Evolutionary conservation across 2,113 vertebrate genomes (phyloP).

Genomic region (Grantiella picta): DNA sequence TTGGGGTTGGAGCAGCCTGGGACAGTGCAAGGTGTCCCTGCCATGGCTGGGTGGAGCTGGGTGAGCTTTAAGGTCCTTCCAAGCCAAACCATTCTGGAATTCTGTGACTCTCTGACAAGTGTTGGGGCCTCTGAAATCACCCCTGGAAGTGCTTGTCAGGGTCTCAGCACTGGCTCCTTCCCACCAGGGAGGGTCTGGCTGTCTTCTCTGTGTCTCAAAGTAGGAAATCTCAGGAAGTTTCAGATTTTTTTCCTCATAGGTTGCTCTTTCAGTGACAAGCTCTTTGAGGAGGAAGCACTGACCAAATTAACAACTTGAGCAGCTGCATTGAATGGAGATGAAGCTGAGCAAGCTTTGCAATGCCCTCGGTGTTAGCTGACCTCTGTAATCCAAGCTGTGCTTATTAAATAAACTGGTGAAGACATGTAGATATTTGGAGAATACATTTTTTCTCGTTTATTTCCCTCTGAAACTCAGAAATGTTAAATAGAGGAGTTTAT

Average conservation of each 20-base stretch:
- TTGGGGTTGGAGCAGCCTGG: neutral
- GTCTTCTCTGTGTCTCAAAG: neutral
- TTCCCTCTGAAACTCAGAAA: neutral
- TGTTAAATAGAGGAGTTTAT: neutral
- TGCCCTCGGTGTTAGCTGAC: neutral
- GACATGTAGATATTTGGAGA: neutral
- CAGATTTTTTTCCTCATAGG: neutral
- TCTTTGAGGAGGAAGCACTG: neutral
- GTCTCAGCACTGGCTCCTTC: neutral
- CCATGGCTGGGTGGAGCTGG: accelerated
- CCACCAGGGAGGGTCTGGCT: neutral
- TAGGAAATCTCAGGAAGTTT: neutral
- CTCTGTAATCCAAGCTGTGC: neutral
- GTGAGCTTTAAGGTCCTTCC: neutral
- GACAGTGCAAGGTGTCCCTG: neutral
- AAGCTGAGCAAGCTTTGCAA: neutral
- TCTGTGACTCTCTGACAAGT: neutral
- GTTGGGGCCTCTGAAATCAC: neutral
- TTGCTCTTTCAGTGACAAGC: neutral
- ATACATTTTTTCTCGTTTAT: neutral
- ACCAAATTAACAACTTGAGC: neutral
- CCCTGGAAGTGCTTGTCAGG: neutral
- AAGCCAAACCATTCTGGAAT: neutral
- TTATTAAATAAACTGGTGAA: neutral
- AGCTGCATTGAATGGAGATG: neutral